Conservation (phyloP, 2,888 invertebrate species). For the Hydraecia micacea region DNA sequence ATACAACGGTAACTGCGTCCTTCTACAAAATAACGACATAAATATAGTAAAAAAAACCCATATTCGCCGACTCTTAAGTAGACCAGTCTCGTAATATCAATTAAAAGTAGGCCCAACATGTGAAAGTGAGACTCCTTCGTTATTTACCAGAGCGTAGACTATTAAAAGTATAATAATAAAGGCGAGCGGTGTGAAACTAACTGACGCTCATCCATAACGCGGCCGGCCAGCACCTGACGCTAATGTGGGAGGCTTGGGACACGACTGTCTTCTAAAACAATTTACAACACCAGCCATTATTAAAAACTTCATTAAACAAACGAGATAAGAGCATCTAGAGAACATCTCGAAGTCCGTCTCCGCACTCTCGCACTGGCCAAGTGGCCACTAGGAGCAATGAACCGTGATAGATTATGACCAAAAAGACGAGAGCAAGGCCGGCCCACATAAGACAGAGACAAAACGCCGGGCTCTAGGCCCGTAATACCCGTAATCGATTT, state of each 20-base stretch:
- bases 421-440: constrained; percentile 84
- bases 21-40: not conserved
- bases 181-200: constrained; percentile 64
- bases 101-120: constrained; percentile 74
- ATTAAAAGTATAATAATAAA: constrained; percentile 70
- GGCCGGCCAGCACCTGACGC: constrained; percentile 53
- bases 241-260: constrained; percentile 66
- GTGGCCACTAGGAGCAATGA: constrained; percentile 84
- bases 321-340: constrained; percentile 65
- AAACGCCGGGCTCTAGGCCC: constrained; percentile 83
- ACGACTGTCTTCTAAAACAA: constrained; percentile 69
- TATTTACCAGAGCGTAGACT: constrained; percentile 82
- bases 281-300: constrained; percentile 66
- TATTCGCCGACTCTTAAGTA: constrained; percentile 29
- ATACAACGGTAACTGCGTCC: constrained; percentile 13
- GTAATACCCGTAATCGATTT: constrained; percentile 87
- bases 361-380: constrained; percentile 62
- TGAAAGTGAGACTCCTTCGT: constrained; percentile 79
- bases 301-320: constrained; percentile 70
- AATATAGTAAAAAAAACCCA: not conserved
- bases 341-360: constrained; percentile 52
- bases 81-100: constrained; percentile 64
- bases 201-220: constrained; percentile 65
- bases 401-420: constrained; percentile 84
- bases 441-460: constrained; percentile 88